Evolutionary conservation across 2,888 invertebrate species (phyloP).

Genomic region (Tipula helvola): DNA sequence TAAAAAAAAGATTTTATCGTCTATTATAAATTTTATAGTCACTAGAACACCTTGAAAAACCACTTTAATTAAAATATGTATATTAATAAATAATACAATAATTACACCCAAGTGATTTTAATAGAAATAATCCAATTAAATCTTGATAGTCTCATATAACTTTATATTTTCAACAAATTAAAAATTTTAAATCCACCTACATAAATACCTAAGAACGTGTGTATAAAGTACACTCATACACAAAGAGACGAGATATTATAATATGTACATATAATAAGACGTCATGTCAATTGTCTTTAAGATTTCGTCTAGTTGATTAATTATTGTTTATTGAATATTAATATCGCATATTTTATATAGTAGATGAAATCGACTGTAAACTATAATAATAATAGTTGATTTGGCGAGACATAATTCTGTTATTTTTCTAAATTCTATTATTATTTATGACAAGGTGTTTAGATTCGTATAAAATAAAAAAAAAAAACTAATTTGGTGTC

Average conservation of each 20-base stretch:
- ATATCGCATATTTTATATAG: background rate
- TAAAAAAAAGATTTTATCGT: background rate
- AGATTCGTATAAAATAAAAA: background rate
- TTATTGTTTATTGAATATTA: background rate
- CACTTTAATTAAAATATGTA: background rate
- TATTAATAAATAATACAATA: background rate
- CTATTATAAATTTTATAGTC: background rate
- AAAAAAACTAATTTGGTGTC: background rate
- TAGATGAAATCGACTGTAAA: background rate
- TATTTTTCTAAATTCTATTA: background rate
- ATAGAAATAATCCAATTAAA: background rate
- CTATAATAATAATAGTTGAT: background rate
- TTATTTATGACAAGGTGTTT: background rate
- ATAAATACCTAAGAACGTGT: background rate
- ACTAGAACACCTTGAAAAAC: background rate
- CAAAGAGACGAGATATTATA: background rate
- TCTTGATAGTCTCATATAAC: background rate
- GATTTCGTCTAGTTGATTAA: background rate
- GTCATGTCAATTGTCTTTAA: background rate
- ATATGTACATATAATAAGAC: background rate
- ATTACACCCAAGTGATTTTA: background rate
- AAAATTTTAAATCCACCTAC: background rate
- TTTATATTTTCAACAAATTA: background rate
- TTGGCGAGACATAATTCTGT: background rate
- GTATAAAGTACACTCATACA: background rate